Evolutionary conservation across 2,888 invertebrate species (phyloP).

Genomic region (Polydrusus pterygomalis): DNA sequence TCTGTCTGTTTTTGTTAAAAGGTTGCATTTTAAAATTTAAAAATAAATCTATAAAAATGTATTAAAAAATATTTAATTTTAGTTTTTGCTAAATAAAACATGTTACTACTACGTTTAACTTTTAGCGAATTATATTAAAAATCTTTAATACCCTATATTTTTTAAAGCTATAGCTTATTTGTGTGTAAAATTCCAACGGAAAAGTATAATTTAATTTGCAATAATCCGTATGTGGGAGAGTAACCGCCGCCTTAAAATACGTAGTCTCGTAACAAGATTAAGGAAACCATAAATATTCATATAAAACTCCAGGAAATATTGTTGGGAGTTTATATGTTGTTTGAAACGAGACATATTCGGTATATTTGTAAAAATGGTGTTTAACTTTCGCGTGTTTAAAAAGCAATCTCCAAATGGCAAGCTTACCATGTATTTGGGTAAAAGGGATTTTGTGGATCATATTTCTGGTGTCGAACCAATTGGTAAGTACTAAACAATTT

Average conservation of each 20-base stretch:
- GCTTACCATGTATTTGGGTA: slow-evolving; percentile 88
- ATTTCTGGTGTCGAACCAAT: slow-evolving; percentile 90
- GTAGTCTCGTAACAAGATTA: slow-evolving; percentile 55
- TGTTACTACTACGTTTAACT: no score
- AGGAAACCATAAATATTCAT: slow-evolving; percentile 57
- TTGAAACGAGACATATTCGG: slow-evolving; percentile 1
- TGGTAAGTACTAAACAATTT: slow-evolving; percentile 75
- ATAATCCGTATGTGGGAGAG: slow-evolving; percentile 54
- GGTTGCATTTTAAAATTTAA: no score
- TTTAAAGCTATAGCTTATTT: neutral
- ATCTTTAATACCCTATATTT: slow-evolving; percentile 2
- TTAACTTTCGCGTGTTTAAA: slow-evolving; percentile 93
- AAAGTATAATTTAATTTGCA: slow-evolving; percentile 44
- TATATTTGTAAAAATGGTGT: slow-evolving; percentile 80
- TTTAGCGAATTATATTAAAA: neutral
- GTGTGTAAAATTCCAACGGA: neutral
- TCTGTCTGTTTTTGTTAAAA: no score
- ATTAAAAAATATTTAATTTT: no score
- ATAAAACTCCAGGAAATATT: slow-evolving; percentile 78
- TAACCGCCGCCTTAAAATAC: slow-evolving; percentile 8
- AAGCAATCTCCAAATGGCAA: slow-evolving; percentile 93
- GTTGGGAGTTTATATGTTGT: slow-evolving; percentile 72
- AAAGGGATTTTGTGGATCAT: slow-evolving; percentile 92
- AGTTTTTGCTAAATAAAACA: no score
- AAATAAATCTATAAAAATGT: no score